A percentile compares a stretch with the other conserved stretches of the same genome.
Conservation (phyloP, 1,140 invertebrate species). For the Phymastichus coffea region DNA sequence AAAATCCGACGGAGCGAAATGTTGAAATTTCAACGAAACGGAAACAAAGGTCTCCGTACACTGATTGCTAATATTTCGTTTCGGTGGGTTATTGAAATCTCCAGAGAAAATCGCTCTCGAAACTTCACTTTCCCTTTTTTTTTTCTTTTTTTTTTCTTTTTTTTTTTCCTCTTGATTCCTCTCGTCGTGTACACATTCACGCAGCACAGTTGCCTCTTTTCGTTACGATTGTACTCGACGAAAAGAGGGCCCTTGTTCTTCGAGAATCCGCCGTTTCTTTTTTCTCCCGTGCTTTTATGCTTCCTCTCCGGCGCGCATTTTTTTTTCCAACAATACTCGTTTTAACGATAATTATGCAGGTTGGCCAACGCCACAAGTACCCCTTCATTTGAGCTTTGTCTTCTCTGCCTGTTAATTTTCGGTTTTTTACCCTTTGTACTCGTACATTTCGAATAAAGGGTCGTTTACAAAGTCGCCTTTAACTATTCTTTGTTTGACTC, state of each 20-base stretch:
- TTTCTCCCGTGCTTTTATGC: not conserved
- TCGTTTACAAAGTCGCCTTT: too few species aligned
- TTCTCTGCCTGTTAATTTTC: not conserved
- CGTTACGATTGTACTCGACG: not conserved
- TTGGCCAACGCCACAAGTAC: not conserved
- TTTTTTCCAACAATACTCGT: not conserved
- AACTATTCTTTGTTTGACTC: too few species aligned
- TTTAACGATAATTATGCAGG: slow-evolving; percentile 9
- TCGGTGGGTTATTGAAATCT: slow-evolving; percentile 9
- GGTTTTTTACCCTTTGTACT: too few species aligned
- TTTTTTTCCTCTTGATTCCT: not conserved
- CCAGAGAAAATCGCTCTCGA: slow-evolving; percentile 7
- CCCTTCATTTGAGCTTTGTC: not conserved
- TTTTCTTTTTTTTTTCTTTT: not conserved
- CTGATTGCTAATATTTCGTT: slow-evolving; percentile 7
- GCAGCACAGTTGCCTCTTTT: too few species aligned
- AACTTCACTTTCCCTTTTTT: slow-evolving; percentile 12
- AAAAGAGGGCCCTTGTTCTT: not conserved
- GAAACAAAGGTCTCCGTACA: not conserved
- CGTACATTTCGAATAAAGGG: too few species aligned
- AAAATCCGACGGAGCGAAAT: too few species aligned
- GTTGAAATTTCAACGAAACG: too few species aligned
- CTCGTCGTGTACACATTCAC: too few species aligned
- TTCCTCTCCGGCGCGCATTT: not conserved
- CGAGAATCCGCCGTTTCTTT: not conserved